A percentile compares a stretch with the other conserved stretches of the same genome.
phyloP scores from a whole-genome alignment of 2,113 vertebrate species.

The Macrotus californicus region DNA sequence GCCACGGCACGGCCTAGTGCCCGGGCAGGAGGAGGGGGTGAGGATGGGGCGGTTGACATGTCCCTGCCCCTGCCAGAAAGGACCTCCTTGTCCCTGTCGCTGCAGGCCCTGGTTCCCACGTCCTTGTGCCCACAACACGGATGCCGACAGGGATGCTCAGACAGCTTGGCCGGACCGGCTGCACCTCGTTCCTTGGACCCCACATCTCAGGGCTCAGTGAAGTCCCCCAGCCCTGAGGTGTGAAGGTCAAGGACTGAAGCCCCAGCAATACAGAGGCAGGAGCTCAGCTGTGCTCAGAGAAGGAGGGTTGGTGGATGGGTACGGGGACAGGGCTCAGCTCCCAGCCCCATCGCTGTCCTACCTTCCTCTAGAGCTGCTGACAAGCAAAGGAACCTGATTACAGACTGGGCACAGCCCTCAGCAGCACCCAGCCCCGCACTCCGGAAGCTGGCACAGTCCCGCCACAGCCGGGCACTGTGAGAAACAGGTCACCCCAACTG shows the following conservation, averaged over 20 bases:
- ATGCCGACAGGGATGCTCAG: background rate
- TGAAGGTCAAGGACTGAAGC: background rate
- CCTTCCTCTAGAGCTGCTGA: background rate
- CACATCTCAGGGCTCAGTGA: background rate
- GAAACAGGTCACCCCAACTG: conserved; percentile 27
- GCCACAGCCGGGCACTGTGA: background rate
- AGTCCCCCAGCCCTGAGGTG: background rate
- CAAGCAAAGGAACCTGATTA: background rate
- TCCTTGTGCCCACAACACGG: background rate
- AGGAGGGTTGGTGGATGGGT: background rate
- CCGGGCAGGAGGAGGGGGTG: background rate
- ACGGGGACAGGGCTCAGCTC: background rate
- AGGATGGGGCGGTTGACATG: background rate
- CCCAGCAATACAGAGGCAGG: background rate
- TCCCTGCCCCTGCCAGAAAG: background rate
- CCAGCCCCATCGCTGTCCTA: background rate
- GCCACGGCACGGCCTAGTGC: conserved; percentile 23
- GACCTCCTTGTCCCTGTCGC: background rate
- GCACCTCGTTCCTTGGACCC: background rate
- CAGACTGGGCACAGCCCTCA: background rate
- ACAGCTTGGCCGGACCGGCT: background rate
- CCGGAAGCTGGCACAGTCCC: background rate
- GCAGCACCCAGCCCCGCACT: background rate
- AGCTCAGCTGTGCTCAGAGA: background rate
- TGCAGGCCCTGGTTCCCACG: background rate